Evolutionary conservation across 2,888 invertebrate genomes (phyloP).

Genomic region (Andrena haemorrhoa): DNA sequence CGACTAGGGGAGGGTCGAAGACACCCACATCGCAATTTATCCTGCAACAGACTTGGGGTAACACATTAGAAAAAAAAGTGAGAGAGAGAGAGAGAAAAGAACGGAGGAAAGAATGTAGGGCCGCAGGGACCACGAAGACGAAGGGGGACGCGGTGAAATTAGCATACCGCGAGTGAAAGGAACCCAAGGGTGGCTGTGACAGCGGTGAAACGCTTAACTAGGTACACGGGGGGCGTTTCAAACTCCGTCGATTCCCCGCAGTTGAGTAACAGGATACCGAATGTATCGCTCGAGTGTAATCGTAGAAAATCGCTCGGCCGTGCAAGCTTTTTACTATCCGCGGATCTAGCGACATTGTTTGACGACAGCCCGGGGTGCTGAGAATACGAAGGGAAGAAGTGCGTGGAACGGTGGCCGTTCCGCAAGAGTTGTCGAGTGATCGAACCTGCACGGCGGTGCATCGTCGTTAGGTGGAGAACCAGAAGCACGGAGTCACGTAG

Average conservation of each 20-base stretch:
- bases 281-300: not conserved
- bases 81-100: not conserved
- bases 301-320: not conserved
- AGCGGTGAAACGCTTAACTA: slow-evolving; percentile 58
- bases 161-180: slow-evolving; percentile 46
- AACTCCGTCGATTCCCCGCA: slow-evolving; percentile 24
- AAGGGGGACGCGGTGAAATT: slow-evolving; percentile 44
- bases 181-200: slow-evolving; percentile 27
- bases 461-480: slow-evolving; percentile 15
- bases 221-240: slow-evolving; percentile 13
- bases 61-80: slow-evolving; percentile 66
- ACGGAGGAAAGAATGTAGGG: slow-evolving; percentile 3
- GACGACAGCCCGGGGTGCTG: too few species aligned
- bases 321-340: not conserved
- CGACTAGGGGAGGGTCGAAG: slow-evolving; percentile 62
- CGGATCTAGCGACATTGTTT: not conserved
- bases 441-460: not conserved
- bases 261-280: not conserved
- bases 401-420: not conserved
- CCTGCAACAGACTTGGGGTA: slow-evolving; percentile 71
- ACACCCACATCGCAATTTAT: slow-evolving; percentile 63
- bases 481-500: slow-evolving; percentile 11
- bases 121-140: slow-evolving; percentile 38
- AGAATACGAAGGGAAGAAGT: slow-evolving; percentile 5
- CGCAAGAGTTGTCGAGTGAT: not conserved